Base-by-base conservation (phyloP, 2,113 vertebrate species). In the Centrocercus urophasianus region DNA sequence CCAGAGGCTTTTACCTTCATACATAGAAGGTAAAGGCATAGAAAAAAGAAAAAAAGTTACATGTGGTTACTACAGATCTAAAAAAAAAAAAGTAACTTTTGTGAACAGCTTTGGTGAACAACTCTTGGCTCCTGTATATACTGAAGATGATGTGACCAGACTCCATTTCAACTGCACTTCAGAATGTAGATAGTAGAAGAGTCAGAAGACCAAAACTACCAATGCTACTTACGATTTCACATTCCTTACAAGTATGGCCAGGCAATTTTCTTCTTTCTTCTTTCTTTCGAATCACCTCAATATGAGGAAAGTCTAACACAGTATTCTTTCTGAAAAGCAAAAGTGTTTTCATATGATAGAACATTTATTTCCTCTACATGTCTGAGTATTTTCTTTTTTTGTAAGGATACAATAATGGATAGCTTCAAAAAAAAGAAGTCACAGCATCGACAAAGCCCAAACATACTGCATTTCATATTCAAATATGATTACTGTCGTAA, bases 191-290 rank as follows among this genome's bases (percentile, higher is more conserved):
- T 25, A 73, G 2, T 27, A 75, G 78, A 27, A 19, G 22, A 86
- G 13, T 63, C 32, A 86, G 57, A 27, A 77, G 47, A 64, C 20
- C 25, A 87, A n/a, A 45, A 67, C 75, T 73, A 71, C 72, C 88
- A 42, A 69, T 54, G 32, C 24, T 95, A 98, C 99, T 98, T 96
- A 99, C 99, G 61, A 98, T 95, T 95, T 99, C 99, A 98, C 99
- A 99, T 94, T 99, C 99, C 91, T 99, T 99, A 96, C 99, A 99
- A 25, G 99, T 99, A 27, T 99, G 98, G 57, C 99, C 99, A 86
- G 97, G 98, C 91, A 99, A 97, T 93, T 99, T 99, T 85, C 98
- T 98, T 93, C 99, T 98, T 89, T 99, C 99, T n/a, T 99, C 98
- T 94, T 98, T 99, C 94, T 99, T 99, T 48, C 99, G 98, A 93